phyloP scores from a whole-genome alignment of 2,113 vertebrate genomes.

The Fregetta grallaria region DNA sequence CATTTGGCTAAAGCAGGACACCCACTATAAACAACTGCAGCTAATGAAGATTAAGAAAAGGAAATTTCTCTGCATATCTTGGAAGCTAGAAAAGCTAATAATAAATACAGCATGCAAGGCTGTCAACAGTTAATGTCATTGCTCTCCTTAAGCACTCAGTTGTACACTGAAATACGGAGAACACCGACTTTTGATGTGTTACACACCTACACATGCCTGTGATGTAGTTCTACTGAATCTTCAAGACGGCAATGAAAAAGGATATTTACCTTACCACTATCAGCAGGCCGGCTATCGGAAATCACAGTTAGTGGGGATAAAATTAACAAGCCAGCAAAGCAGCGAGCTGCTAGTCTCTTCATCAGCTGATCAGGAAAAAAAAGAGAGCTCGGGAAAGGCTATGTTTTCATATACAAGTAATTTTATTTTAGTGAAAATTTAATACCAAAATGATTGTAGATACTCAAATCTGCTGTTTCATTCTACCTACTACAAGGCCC shows the following conservation, averaged over 20 bases:
- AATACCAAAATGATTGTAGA: slow-evolving; percentile 85
- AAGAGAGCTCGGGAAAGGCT: slow-evolving; percentile 96
- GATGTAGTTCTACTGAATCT: slow-evolving; percentile 89
- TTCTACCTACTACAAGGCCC: slow-evolving; percentile 90
- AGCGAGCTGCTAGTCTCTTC: slow-evolving; percentile 99
- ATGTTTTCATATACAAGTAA: slow-evolving; percentile 99
- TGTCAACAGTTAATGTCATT: slow-evolving; percentile 82
- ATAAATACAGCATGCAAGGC: slow-evolving; percentile 84
- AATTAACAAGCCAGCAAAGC: slow-evolving; percentile 99
- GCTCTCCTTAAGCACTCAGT: slow-evolving; percentile 79
- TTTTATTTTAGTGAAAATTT: slow-evolving; percentile 93
- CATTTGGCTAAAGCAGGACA: slow-evolving; percentile 78
- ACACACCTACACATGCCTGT: slow-evolving; percentile 89
- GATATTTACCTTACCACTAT: slow-evolving; percentile 98
- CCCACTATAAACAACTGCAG: slow-evolving; percentile 70
- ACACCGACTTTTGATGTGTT: slow-evolving; percentile 78
- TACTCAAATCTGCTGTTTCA: slow-evolving; percentile 91
- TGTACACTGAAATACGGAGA: slow-evolving; percentile 75
- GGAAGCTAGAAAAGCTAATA: slow-evolving; percentile 78
- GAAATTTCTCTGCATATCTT: slow-evolving; percentile 73
- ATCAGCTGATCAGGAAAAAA: slow-evolving; percentile 99
- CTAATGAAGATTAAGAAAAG: slow-evolving; percentile 74
- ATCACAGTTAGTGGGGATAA: slow-evolving; percentile 99
- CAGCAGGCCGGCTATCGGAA: slow-evolving; percentile 93
- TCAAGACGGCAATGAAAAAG: slow-evolving; percentile 85